phyloP scores from a whole-genome alignment of 2,888 invertebrate genomes.

The Eupeodes luniger region DNA sequence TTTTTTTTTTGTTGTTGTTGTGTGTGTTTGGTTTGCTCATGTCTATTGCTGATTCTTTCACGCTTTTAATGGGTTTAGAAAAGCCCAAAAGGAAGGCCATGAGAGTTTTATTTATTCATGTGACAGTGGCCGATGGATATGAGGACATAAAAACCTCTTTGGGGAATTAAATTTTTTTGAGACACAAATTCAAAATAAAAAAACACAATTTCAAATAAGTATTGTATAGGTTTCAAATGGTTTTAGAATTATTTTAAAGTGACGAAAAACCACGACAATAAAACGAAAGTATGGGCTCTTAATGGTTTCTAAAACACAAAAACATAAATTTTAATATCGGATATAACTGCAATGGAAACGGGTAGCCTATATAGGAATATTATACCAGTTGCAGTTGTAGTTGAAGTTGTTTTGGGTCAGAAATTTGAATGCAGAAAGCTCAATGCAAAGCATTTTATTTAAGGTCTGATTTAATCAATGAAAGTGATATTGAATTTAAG shows the following conservation, averaged over 20 bases:
- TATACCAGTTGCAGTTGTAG: too few species aligned
- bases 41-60: background rate
- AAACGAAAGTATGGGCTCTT: background rate
- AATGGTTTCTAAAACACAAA: too few species aligned
- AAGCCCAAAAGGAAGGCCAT: slow-evolving; percentile 4
- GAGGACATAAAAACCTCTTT: slow-evolving; percentile 6
- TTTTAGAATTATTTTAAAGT: background rate
- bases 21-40: background rate
- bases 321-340: too few species aligned
- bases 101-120: slow-evolving; percentile 51
- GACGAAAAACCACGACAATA: background rate
- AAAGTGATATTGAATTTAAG: too few species aligned
- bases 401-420: too few species aligned
- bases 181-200: too few species aligned
- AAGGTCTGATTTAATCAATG: too few species aligned
- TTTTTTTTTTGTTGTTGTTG: background rate
- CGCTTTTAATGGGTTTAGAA: slow-evolving; percentile 29
- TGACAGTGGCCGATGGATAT: slow-evolving; percentile 42
- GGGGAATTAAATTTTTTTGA: slow-evolving; percentile 10
- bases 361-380: too few species aligned
- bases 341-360: too few species aligned
- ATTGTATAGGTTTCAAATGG: background rate
- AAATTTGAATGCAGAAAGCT: too few species aligned
- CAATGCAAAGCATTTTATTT: too few species aligned
- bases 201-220: background rate